phyloP scores from a whole-genome alignment of 2,797 vertebrate species.

The Enteromius fasciolatus region DNA sequence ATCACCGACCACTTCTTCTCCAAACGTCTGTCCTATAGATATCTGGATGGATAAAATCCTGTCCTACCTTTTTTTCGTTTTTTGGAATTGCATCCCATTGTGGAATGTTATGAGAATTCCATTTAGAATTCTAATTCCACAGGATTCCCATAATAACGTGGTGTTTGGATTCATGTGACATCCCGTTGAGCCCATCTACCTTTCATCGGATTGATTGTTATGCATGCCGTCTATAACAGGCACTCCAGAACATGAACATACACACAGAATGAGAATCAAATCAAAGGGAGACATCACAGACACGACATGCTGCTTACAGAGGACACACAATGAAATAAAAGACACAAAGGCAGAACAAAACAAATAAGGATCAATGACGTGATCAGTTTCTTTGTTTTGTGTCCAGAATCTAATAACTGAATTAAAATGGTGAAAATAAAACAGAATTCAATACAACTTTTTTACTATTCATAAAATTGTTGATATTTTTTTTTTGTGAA shows the following conservation, averaged over 20 bases:
- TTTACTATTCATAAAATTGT: neutral
- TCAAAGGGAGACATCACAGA: constrained; percentile 34
- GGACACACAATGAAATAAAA: neutral
- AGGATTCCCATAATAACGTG: neutral
- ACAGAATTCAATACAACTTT: neutral
- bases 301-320: constrained; percentile 13
- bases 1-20: neutral
- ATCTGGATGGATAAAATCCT: neutral
- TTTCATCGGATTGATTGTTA: constrained; percentile 73
- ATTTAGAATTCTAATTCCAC: neutral
- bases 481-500: neutral
- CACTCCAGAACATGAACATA: constrained; percentile 11
- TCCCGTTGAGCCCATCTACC: constrained; percentile 59
- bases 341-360: constrained; percentile 12
- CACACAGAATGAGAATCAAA: constrained; percentile 26
- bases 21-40: neutral
- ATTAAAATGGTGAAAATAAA: neutral
- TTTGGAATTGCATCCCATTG: neutral
- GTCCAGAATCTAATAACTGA: neutral
- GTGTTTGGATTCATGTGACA: constrained; percentile 66
- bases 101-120: neutral
- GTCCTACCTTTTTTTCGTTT: neutral
- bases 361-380: constrained; percentile 24
- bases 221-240: constrained; percentile 59
- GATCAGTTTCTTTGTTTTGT: neutral